Evolutionary conservation across 2,797 vertebrate genomes (phyloP).

Genomic region (Crocidura indochinensis): DNA sequence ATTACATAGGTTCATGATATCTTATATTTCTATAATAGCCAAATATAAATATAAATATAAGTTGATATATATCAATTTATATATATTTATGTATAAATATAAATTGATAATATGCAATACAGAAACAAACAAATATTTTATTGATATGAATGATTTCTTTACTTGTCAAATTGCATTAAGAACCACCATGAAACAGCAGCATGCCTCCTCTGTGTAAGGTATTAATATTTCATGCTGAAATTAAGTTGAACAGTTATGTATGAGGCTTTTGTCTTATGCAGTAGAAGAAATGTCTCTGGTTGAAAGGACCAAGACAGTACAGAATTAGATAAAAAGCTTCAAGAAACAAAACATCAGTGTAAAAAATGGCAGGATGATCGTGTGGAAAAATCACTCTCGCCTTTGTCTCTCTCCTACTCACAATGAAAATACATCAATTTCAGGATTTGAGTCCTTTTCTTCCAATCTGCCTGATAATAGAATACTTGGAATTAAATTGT

Average conservation of each 20-base stretch:
- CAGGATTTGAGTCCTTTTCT: constrained; percentile 79
- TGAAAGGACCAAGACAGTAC: constrained; percentile 71
- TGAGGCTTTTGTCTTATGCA: constrained; percentile 78
- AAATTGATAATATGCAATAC: constrained; percentile 87
- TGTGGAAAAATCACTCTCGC: constrained; percentile 74
- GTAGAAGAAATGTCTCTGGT: constrained; percentile 65
- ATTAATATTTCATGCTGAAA: constrained; percentile 89
- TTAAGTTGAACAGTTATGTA: constrained; percentile 83
- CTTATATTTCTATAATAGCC: too few relatives aligned
- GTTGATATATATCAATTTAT: too few relatives aligned
- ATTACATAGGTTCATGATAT: too few relatives aligned
- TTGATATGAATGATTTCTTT: constrained; percentile 84
- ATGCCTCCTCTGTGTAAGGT: constrained; percentile 68
- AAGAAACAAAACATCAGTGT: constrained; percentile 82
- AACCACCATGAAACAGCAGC: constrained; percentile 83
- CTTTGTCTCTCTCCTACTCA: constrained; percentile 81
- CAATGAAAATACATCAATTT: constrained; percentile 69
- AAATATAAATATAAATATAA: too few relatives aligned
- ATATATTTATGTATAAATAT: too few relatives aligned
- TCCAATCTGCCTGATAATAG: constrained; percentile 56
- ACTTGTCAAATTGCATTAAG: constrained; percentile 85
- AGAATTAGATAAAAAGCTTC: constrained; percentile 79
- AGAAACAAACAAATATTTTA: constrained; percentile 81
- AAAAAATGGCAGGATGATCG: constrained; percentile 84
- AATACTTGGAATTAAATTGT: neutral